Evolutionary conservation across 2,888 invertebrate species (phyloP).

Genomic region (Unio pictorum): DNA sequence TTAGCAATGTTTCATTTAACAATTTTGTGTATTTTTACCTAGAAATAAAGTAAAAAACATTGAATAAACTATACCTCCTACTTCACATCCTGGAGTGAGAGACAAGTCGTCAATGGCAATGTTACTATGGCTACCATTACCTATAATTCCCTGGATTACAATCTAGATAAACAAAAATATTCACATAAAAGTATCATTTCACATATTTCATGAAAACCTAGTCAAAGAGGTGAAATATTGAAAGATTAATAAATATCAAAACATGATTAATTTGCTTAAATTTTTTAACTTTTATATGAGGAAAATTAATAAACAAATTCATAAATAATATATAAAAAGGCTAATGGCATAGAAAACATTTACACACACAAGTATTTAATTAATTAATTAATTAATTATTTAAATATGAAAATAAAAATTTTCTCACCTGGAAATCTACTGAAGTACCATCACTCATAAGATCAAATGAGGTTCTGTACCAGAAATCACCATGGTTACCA

Average conservation of each 20-base stretch:
- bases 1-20: too few species aligned
- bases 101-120: slow-evolving; percentile 65
- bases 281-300: too few species aligned
- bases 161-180: slow-evolving; percentile 27
- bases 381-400: too few species aligned
- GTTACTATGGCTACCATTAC: slow-evolving; percentile 50
- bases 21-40: too few species aligned
- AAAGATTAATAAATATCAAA: too few species aligned
- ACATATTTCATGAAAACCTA: not conserved
- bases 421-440: slow-evolving; percentile 37
- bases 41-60: too few species aligned
- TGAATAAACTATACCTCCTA: slow-evolving; percentile 28
- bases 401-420: not conserved
- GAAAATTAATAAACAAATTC: not conserved
- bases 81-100: slow-evolving; percentile 57
- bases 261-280: too few species aligned
- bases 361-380: not conserved
- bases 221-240: too few species aligned
- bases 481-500: slow-evolving; percentile 49
- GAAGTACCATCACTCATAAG: not conserved
- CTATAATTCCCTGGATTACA: slow-evolving; percentile 54
- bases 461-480: slow-evolving; percentile 31
- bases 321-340: not conserved
- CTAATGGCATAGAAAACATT: not conserved
- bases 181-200: not conserved